Base-by-base conservation (phyloP, 2,113 vertebrate species). In the Rhynchopsitta pachyrhyncha region DNA sequence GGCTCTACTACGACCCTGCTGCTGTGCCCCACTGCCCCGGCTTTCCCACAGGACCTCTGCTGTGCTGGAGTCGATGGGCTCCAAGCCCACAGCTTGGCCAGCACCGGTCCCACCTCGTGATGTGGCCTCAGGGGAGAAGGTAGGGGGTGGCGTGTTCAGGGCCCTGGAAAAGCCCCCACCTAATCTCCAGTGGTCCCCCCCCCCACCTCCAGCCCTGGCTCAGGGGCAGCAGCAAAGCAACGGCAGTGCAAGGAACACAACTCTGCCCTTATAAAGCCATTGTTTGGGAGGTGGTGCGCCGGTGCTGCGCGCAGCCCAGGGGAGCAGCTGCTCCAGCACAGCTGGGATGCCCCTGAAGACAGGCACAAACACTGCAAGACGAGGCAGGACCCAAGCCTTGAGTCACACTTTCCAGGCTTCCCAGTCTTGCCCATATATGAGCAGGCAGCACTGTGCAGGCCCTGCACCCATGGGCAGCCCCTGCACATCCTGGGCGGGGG, bases 181-280 rank as follows among this genome's bases (percentile, higher is more conserved):
- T 9, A 57, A 69, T 55, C 57, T 66, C 42, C 2, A 2, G 22
- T 22, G n/a, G 22, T 14, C 39, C 23, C 18, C 49, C 1, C 15
- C 9, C 28, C 42, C 3, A 39, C 42, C 42, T 44, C 46, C 64
- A 75, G 42, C 55, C 60, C 35, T 6, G 19, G 73, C 28, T 77
- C 3, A 0, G 41, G 47, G 4, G 10, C 6, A 25, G 87, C n/a
- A 52, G 80, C 11, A 11, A 83, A 92, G 46, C 44, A 71, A 57
- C 7, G 10, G n/a, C 53, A 89, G 80, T 2, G 1, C 37, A 41
- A 15, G 2, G 50, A 94, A 67, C 70, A 10, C 6, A 0, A 75
- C 92, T 92, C 93, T 97, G 96, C 95, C 98, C 98, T 98, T 98
- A 98, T 98, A 98, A 98, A 98, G 98, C 91, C 97, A 97, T 97